Base-by-base conservation (phyloP, 2,888 invertebrate genomes). In the Ectemnius continuus region DNA sequence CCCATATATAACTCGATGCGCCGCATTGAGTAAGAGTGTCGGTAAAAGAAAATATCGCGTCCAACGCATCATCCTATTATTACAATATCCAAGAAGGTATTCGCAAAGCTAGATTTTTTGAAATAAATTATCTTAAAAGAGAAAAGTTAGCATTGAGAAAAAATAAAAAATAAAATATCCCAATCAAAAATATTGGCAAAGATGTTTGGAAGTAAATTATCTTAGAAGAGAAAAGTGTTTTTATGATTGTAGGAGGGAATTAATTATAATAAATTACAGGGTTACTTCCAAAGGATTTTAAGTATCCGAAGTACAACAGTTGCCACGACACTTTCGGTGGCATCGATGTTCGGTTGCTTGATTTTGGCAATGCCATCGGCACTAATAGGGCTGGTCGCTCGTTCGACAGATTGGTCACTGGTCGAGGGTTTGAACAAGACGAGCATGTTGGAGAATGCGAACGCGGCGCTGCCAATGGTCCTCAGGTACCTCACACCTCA, bases 271-370 rank as follows among this genome's bases (percentile, higher is more conserved):
- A 36, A 36, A 36, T 36, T 71, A 6, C 73, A 91, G 91, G 94
- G 94, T 16, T 95, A 95, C 87, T 95, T 95, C 87, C 95, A 95
- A 91, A 91, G 95, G 67, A 94, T 95, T 16, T 90, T 95, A 68
- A 94, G 94, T 28, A 93, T 94, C 63, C 93, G 93, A 84, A 93
- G 93, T 23, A 94, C 94, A 3, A 87, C 91, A n/a, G 92, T 93
- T 67, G 95, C 95, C 23, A 93, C 94, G 85, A 91, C 93, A 26
- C 89, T 95, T 74, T 95, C 94, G 5, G 93, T 94, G 80, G 93
- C 93, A 1, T 94, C 95, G 20, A 94, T 94, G 74, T 89, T 94
- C 64, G 94, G 94, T 0, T 94, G 94, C 84, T 88, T 94, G 75
- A 88, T 94, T 4, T 93, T 95, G 91, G 94, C 94, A 0, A 89